Evolutionary conservation across 2,797 vertebrate genomes (phyloP).

Genomic region (Anniella stebbinsi): DNA sequence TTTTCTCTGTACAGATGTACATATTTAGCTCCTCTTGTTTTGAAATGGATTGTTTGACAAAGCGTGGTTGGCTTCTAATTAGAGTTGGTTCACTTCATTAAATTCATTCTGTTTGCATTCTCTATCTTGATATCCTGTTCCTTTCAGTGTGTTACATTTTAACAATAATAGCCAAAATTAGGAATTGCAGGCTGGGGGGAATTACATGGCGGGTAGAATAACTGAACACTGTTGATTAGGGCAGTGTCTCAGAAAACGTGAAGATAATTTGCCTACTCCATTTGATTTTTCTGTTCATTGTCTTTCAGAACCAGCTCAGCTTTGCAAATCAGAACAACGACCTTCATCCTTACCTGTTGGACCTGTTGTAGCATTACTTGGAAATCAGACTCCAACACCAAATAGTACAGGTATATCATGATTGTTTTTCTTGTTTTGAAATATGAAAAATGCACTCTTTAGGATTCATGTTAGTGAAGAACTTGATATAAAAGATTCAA

Average conservation of each 20-base stretch:
- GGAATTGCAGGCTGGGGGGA: background rate
- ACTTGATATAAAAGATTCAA: background rate
- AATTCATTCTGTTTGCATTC: background rate
- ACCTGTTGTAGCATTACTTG: slow-evolving; percentile 91
- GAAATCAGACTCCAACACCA: slow-evolving; percentile 96
- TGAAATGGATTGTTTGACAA: slow-evolving; percentile 21
- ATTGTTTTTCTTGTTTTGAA: slow-evolving; percentile 3
- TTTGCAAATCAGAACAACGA: slow-evolving; percentile 95
- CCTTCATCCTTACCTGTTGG: slow-evolving; percentile 95
- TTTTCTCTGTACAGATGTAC: background rate
- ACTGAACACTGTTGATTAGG: background rate
- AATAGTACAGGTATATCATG: slow-evolving; percentile 93
- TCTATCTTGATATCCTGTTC: background rate
- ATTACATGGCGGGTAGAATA: background rate
- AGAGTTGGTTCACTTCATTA: background rate
- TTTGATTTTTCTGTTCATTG: slow-evolving; percentile 36
- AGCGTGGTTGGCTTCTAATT: background rate
- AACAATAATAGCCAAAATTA: background rate
- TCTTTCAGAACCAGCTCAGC: slow-evolving; percentile 89
- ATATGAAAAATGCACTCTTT: background rate
- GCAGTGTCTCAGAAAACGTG: background rate
- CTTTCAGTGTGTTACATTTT: background rate
- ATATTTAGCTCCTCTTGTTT: background rate
- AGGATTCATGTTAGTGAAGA: background rate
- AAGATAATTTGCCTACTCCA: background rate